Conservation (phyloP, 2,888 invertebrate genomes). For the Eutolmus rufibarbis region DNA sequence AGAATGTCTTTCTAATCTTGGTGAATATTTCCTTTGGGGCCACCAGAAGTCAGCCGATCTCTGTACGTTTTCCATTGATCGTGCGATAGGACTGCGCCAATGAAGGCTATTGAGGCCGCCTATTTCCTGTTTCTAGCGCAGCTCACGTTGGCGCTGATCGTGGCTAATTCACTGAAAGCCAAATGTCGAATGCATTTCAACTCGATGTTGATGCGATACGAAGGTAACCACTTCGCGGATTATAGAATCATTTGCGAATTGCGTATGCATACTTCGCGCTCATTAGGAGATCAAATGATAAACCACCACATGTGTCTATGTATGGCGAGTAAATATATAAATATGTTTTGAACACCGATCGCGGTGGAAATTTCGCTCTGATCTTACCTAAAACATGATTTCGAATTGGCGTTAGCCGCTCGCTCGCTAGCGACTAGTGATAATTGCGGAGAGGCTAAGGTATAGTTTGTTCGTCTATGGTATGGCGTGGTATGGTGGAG, state of each 20-base stretch:
- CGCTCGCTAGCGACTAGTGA: neutral
- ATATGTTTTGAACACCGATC: neutral
- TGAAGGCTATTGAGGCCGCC: neutral
- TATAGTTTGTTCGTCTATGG: neutral
- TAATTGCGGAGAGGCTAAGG: slow-evolving; percentile 1
- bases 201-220: neutral
- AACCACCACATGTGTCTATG: neutral
- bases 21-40: neutral
- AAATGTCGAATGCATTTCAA: neutral
- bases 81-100: neutral
- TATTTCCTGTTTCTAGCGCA: neutral
- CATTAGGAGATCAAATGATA: neutral
- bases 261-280: neutral
- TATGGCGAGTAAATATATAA: neutral
- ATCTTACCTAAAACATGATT: neutral
- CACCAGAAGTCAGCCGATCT: neutral
- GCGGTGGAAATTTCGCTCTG: neutral
- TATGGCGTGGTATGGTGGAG: neutral
- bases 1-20: neutral
- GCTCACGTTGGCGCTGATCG: neutral
- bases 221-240: neutral
- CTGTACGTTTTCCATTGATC: neutral
- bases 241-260: neutral
- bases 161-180: neutral
- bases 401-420: neutral